phyloP scores from a whole-genome alignment of 2,113 vertebrate species.

The Heteronetta atricapilla region DNA sequence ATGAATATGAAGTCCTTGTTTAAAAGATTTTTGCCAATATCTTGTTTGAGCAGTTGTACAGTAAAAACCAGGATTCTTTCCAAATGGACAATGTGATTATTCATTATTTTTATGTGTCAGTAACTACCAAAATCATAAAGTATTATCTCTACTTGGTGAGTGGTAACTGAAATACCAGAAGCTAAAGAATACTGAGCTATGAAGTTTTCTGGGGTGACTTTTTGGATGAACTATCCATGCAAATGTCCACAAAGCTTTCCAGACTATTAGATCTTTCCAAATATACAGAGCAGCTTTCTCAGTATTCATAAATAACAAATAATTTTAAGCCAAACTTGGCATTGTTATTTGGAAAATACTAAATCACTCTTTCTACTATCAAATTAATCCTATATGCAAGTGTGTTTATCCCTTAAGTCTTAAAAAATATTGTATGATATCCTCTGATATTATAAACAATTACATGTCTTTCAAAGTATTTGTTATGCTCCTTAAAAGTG shows the following conservation, averaged over 20 bases:
- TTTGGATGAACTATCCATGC: neutral
- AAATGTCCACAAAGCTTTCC: neutral
- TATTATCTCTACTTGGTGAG: neutral
- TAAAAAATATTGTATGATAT: neutral
- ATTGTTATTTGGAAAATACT: neutral
- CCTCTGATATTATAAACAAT: neutral
- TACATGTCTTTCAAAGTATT: neutral
- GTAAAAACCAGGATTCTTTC: neutral
- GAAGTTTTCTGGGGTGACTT: neutral
- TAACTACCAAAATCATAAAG: neutral
- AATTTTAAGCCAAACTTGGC: neutral
- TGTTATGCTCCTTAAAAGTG: neutral
- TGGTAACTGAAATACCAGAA: neutral
- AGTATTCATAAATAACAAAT: neutral
- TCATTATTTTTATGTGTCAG: neutral
- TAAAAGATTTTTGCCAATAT: neutral
- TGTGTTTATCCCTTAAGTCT: neutral
- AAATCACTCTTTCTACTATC: neutral
- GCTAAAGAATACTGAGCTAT: neutral
- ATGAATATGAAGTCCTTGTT: neutral
- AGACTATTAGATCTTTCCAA: neutral
- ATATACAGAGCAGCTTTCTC: neutral
- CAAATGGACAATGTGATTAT: neutral
- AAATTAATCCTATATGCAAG: neutral
- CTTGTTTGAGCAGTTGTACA: neutral